These are phyloP conservation scores for Aspidiotus destructor DNA, from an alignment of 2,888 invertebrate species.

Conservation along the genomic window DNA sequence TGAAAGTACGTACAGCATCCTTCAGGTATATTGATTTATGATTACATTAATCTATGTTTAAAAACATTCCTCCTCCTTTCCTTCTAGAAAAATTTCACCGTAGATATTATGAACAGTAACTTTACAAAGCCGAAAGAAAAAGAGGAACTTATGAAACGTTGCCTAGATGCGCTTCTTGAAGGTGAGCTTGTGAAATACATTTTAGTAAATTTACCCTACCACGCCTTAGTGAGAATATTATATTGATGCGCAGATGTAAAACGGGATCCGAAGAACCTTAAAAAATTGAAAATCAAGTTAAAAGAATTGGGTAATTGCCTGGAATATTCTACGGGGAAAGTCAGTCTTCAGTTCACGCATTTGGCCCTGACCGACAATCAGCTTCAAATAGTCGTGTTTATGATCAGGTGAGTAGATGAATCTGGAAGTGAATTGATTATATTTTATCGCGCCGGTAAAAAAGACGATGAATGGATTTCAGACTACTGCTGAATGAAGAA, in stretches of 20 bases:
- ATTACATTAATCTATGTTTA: not conserved
- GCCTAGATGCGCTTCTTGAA: conserved; percentile 9
- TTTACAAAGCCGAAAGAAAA: not conserved
- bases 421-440: no score
- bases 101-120: not conserved
- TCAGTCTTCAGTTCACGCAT: conserved; percentile 1
- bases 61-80: not conserved
- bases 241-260: conserved; percentile 15
- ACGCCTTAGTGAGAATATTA: not conserved
- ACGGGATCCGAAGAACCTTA: not conserved
- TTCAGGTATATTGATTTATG: not conserved
- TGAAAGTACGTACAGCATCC: conserved; percentile 15
- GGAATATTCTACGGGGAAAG: conserved; percentile 1
- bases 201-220: not conserved
- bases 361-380: not conserved
- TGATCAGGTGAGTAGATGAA: no score
- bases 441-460: no score
- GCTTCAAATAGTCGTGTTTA: no score
- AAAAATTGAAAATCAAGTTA: conserved; percentile 20
- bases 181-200: conserved; percentile 2
- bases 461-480: not conserved
- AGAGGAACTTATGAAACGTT: conserved; percentile 6
- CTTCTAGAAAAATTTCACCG: conserved; percentile 11
- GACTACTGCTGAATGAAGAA: conserved; percentile 16
- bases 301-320: conserved; percentile 14